Evolutionary conservation across 35 echinoderm and acorn worm genomes (phyloP), one percentile per base, ranked within the genome.

Genomic region (Strongylocentrotus purpuratus): DNA sequence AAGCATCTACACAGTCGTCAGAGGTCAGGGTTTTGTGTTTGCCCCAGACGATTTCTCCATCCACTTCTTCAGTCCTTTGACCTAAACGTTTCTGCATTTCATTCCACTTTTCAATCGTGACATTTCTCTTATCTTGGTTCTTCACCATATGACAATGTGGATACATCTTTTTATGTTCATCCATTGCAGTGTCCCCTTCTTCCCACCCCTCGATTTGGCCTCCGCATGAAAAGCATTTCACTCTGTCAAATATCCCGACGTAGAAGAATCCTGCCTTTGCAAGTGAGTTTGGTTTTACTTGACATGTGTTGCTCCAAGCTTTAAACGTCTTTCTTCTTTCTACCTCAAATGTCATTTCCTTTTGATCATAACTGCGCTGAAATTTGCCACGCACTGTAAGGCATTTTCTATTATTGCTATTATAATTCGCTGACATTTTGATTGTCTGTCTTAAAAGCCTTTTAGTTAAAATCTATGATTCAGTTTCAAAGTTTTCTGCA

Each of bases 211-310:
- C 97, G 10, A 99, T 95, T 45, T 95, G 95, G 4, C 96, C 98
- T 12, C 94, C 47, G 87, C 98, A 99, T 31, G 94, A 88, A 92
- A 99, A 99, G 89, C 98, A 99, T 70, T 99, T 47, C 1, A 99
- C 98, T 33, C 59, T 96, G 70, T 99, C 98, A 15, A 94, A 92
- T 15, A 52, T 61, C 31, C 98, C 98, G 47, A 94, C 61, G 88
- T 97, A 99, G 70, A 96, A 98, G 88, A 99, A 98, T 14, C 98
- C 98, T 33, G 98, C 98, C 90, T 94, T 96, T 4, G 98, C 97
- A 33, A 99, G 94, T 15, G 86, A 48, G 48, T 14, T 20, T 70
- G 98, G 65, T 33, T 91, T 85, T 2, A 99, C 86, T 46, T 96
- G 97, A n/a, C 94, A 60, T 86, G 47, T 46, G 18, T 95, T 35